phyloP scores from a whole-genome alignment of 2,888 invertebrate species.

The Clunio marinus region DNA sequence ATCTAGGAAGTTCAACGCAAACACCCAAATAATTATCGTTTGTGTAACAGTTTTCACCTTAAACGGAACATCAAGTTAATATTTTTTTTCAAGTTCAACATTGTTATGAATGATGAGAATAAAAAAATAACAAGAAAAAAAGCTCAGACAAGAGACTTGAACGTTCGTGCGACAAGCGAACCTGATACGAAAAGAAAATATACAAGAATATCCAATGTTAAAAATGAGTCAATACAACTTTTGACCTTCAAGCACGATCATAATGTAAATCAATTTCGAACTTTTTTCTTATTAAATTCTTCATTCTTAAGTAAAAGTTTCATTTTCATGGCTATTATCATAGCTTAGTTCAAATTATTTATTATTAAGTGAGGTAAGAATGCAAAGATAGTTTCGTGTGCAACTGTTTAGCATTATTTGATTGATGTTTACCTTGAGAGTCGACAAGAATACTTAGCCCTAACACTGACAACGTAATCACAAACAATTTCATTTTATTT shows the following conservation, averaged over 20 bases:
- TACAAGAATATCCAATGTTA: background rate
- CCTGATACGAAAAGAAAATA: background rate
- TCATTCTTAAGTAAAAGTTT: too few species aligned
- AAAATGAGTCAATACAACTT: conserved; percentile 3
- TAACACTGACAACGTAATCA: background rate
- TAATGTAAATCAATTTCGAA: background rate
- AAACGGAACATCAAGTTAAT: background rate
- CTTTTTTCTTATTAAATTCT: too few species aligned
- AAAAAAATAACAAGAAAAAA: too few species aligned
- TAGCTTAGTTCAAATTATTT: too few species aligned
- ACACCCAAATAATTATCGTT: conserved; percentile 48
- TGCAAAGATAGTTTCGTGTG: too few species aligned
- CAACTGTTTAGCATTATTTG: too few species aligned
- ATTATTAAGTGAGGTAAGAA: too few species aligned
- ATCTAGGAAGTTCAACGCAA: conserved; percentile 46
- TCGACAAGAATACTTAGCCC: background rate
- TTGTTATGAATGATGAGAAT: background rate
- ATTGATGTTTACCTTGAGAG: conserved; percentile 15
- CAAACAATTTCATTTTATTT: conserved; percentile 15
- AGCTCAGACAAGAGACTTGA: conserved; percentile 1
- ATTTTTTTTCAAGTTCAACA: conserved; percentile 9
- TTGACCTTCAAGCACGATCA: background rate
- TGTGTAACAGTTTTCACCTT: conserved; percentile 45
- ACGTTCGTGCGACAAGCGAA: background rate
- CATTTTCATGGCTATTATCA: too few species aligned